phyloP scores from a whole-genome alignment of 2,113 vertebrate species.

The Oryctolagus cuniculus region mOryCun1.1 NC_091437.1:11884001-11884500 shows the following conservation, averaged over 20 bases:
- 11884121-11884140: background rate
- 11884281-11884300: background rate
- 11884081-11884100: background rate
- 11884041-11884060: slow-evolving; percentile 9
- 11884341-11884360: background rate
- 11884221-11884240: background rate
- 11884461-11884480: background rate
- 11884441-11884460: background rate
- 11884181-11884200: background rate
- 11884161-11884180: accelerated
- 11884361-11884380: background rate
- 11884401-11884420: background rate
- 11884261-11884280: background rate
- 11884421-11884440: background rate
- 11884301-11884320: background rate
- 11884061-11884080: background rate
- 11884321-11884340: background rate
- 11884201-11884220: background rate
- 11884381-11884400: background rate
- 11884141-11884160: background rate
- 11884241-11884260: slow-evolving; percentile 4
- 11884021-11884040: background rate
- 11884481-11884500: slow-evolving; percentile 18
- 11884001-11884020: background rate
- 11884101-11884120: background rate